A percentile compares a stretch with the other conserved stretches of the same genome.
These are phyloP conservation scores for Aspidoscelis tigris DNA, from an alignment of 2,113 vertebrate genomes.

Conservation along the genomic window DNA sequence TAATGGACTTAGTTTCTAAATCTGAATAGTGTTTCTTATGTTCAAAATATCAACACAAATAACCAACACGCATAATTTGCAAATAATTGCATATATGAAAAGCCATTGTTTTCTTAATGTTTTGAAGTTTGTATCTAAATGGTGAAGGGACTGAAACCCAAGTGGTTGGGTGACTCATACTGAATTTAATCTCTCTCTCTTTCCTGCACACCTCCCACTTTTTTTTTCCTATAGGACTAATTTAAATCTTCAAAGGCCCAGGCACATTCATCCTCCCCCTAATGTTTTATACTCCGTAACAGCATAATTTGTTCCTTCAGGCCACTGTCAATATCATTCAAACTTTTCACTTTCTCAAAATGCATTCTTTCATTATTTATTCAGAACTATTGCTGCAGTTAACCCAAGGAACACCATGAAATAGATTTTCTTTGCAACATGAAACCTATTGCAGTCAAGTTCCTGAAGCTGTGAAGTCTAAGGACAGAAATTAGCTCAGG, in stretches of 20 bases:
- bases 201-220: too few species aligned
- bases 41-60: constrained; percentile 8
- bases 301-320: constrained; percentile 17
- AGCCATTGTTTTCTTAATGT: not conserved
- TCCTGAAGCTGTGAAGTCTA: not conserved
- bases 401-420: not conserved
- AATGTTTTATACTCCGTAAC: constrained; percentile 6
- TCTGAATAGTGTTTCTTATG: not conserved
- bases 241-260: not conserved
- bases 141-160: not conserved
- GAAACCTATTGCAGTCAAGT: not conserved
- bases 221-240: not conserved
- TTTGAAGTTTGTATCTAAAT: not conserved
- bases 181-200: constrained; percentile 2
- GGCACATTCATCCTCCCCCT: not conserved
- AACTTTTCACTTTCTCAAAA: constrained; percentile 11
- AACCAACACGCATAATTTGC: not conserved
- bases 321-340: constrained; percentile 18
- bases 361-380: constrained; percentile 13
- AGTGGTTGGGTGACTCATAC: not conserved
- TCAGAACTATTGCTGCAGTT: constrained; percentile 12
- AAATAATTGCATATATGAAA: constrained; percentile 11
- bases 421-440: not conserved
- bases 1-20: not conserved
- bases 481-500: not conserved